A percentile compares a stretch with the other conserved stretches of the same genome.
phyloP scores from a whole-genome alignment of 2,113 vertebrate species.

The Tyto alba region DNA sequence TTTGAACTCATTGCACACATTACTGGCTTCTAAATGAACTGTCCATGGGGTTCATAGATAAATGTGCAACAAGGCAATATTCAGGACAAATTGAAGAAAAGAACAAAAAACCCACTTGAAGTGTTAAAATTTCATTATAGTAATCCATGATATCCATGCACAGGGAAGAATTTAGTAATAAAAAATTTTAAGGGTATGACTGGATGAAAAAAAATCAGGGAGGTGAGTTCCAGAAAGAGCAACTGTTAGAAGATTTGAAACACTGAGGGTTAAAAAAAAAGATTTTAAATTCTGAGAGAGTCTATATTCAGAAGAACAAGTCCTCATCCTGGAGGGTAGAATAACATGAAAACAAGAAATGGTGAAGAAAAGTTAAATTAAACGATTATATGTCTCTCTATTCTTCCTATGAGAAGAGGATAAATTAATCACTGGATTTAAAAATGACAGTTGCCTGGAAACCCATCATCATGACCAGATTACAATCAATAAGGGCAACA shows the following conservation, averaged over 20 bases:
- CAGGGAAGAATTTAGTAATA: neutral
- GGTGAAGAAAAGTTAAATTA: neutral
- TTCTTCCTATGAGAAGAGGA: neutral
- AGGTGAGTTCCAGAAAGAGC: neutral
- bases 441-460: slow-evolving; percentile 21
- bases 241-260: neutral
- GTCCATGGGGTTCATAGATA: neutral
- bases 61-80: neutral
- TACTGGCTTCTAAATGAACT: slow-evolving; percentile 30
- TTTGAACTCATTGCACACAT: neutral
- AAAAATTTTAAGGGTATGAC: neutral
- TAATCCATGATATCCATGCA: neutral
- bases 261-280: neutral
- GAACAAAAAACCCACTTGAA: neutral
- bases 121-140: neutral
- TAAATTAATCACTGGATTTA: neutral
- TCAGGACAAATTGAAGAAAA: slow-evolving; percentile 1
- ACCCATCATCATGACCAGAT: neutral
- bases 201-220: neutral
- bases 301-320: neutral
- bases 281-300: neutral
- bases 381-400: neutral
- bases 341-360: neutral
- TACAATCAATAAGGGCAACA: neutral
- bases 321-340: accelerated